Conservation (phyloP, 2,888 invertebrate genomes). For the Neoaliturus tenellus region DNA sequence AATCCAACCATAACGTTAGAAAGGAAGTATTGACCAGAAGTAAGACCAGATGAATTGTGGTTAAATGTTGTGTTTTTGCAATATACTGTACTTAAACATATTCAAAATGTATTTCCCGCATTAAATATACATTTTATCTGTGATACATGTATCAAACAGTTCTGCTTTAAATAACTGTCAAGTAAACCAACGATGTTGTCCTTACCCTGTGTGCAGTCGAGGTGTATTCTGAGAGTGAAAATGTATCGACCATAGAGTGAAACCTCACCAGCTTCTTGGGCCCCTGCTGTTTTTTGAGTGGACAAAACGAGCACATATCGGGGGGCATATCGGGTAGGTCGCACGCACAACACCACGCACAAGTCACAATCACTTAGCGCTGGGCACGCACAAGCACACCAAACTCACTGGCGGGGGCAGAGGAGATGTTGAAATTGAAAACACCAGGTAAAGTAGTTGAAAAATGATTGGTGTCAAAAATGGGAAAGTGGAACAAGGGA, state of each 20-base stretch:
- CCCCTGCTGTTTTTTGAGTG: conserved; percentile 74
- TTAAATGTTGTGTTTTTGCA: no score
- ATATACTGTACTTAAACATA: no score
- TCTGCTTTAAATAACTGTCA: no score
- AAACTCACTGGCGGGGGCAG: no score
- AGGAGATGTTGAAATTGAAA: background rate
- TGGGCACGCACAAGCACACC: background rate
- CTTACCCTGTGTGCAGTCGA: conserved; percentile 71
- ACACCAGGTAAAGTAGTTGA: background rate
- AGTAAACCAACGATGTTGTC: no score
- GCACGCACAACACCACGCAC: conserved; percentile 8
- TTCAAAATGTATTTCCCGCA: no score
- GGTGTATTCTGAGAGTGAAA: conserved; percentile 76
- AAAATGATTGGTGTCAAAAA: background rate
- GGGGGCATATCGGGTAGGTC: conserved; percentile 73
- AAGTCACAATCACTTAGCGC: background rate
- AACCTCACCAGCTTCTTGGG: conserved; percentile 78
- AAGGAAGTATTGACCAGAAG: no score
- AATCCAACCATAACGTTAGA: no score
- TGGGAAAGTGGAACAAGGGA: background rate
- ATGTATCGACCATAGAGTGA: conserved; percentile 79
- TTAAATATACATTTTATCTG: no score
- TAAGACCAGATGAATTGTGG: no score
- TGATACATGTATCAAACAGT: no score
- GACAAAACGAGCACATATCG: conserved; percentile 79